These are phyloP conservation scores for Mnemiopsis leidyi DNA, from an alignment of 37 sponge, comb jelly and placozoan species.

Conservation along the genomic window DNA sequence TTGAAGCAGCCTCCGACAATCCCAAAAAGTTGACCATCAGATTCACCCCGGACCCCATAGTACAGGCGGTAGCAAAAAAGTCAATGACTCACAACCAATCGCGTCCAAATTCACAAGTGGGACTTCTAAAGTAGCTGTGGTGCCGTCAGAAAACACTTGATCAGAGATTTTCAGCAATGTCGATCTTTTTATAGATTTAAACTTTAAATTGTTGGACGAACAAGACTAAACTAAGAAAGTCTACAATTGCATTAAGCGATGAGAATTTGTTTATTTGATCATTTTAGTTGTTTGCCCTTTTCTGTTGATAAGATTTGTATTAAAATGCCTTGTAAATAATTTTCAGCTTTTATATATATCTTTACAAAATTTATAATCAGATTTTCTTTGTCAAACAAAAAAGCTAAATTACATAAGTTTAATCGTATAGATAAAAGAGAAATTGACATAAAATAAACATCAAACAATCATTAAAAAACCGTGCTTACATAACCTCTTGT, in stretches of 20 bases:
- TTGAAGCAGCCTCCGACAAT: slow-evolving; percentile 47
- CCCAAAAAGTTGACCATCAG: slow-evolving; percentile 55
- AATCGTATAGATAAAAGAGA: neutral
- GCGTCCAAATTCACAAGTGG: slow-evolving; percentile 26
- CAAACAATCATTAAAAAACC: neutral
- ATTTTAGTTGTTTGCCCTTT: neutral
- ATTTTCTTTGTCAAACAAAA: neutral
- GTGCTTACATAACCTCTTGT: neutral
- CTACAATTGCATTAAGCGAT: too few relatives aligned
- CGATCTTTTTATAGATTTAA: too few relatives aligned
- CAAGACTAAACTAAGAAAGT: too few relatives aligned
- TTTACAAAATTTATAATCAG: neutral
- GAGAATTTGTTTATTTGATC: too few relatives aligned
- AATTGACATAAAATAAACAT: neutral
- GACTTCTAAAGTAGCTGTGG: neutral
- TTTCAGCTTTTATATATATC: neutral
- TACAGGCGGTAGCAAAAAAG: slow-evolving; percentile 56
- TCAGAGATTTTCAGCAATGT: too few relatives aligned
- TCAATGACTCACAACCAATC: slow-evolving; percentile 4
- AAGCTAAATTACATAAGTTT: neutral
- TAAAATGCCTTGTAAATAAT: neutral
- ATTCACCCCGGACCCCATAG: slow-evolving; percentile 54
- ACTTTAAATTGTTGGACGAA: too few relatives aligned
- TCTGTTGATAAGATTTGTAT: neutral
- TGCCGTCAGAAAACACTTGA: too few relatives aligned